Base-by-base conservation (phyloP, 2,888 invertebrate species). In the Lamproptera curius region DNA sequence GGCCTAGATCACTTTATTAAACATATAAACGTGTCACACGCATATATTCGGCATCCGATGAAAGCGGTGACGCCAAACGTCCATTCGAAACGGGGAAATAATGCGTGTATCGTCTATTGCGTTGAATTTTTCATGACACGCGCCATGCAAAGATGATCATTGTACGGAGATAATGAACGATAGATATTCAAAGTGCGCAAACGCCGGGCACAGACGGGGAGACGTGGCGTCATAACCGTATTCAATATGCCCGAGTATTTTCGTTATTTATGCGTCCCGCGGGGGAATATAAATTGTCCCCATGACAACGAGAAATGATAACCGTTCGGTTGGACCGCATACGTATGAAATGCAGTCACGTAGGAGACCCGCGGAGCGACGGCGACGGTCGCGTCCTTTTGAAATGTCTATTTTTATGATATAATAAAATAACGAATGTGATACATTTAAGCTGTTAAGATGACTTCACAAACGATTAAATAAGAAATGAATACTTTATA, bases 211-310 rank as follows among this genome's bases (percentile, higher is more conserved):
- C 28, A 52, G 52, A 36, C 33, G 52, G 47, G 54, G 53, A 49
- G 48, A 53, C 49, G 52, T 54, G n/a, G n/a, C 49, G 48, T 46
- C 48, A 56, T 55, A 54, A 55, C 56, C 53, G 50, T 48, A 54
- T 55, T 53, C 51, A 56, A 59, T 60, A 55, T 51, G 47, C 46
- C 42, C 42, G 46, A 17, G 51, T 46, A 51, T 50, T 33, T 51
- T 37, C 26, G 34, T 47, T 42, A 53, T 47, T 46, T 52, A 51
- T 51, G 45, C 38, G 31, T 42, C 42, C n/a, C 44, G 43, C 38
- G 16, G 5, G 17, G 39, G 42, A 39, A 48, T 17, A 34, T 48
- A 48, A 42, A 48, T 44, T 48, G 31, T 46, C 38, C 34, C 17
- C 38, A n/a, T 28, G 38, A 20, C 33, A 34, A 14, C 13, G 2